Evolutionary conservation across 2,113 vertebrate genomes (phyloP), one percentile per base, ranked within the genome.

Genomic region (Litocranius walleri): DNA sequence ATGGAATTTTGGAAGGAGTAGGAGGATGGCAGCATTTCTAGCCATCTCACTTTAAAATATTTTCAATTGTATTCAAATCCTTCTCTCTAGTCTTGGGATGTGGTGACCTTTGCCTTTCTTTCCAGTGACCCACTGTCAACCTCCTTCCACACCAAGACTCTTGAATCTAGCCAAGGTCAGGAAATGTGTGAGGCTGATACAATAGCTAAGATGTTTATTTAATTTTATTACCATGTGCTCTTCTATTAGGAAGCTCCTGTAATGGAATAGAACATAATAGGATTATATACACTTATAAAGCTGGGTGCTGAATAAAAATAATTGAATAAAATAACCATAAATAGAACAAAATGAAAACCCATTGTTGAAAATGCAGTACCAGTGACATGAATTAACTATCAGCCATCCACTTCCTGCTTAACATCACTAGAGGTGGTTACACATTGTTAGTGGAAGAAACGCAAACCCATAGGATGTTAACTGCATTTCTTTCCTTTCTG

Each of bases 271-370:
- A 93, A 80, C 94, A 71, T 95, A 98, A 98, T 36, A 84, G 19
- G 96, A 98, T 97, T 97, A 95, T 4, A 96, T 88, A 92, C 97
- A 97, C 62, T 95, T 97, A 97, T 95, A 97, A 96, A 84, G 90
- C 91, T 97, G 71, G 45, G 64, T 77, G 71, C 36, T 94, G 25
- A 98, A 97, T 86, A 96, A 13, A 96, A 64, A 36, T 84, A 98
- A 98, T 95, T 97, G 25, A 97, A 97, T 98, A 96, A 98, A 98
- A 98, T 95, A n/a, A 29, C 85, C 78, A 93, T 96, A 97, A 98
- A 96, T 78, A 98, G 94, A 97, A 97, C 3, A 52, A 45, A 96
- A 95, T 54, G 7, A 96, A 80, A 97, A 96, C 33, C 77, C 59
- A 50, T 88, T 91, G 36, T 91, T 97, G 82, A 90, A 97, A 82